Evolutionary conservation across 2,113 vertebrate species (phyloP), one percentile per base, ranked within the genome.

Genomic region (Nycticorax nycticorax): DNA sequence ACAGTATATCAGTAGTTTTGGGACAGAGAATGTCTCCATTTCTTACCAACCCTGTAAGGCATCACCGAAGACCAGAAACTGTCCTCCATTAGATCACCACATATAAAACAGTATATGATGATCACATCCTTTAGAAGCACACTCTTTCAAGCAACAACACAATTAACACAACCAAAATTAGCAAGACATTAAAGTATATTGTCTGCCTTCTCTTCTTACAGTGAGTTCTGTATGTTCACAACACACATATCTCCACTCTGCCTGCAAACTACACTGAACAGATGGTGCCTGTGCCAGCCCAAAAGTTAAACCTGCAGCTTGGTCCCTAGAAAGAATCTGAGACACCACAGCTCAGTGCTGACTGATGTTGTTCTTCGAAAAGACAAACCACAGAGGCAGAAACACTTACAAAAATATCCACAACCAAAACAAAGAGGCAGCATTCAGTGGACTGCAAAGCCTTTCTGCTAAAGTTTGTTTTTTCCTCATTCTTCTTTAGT

Each of bases 291-390:
- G 62, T 78, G 37, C 41, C 50, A 81, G 47, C 43, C 86, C 72
- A 91, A 93, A 95, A 95, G 60, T 81, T 91, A 93, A 96, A 95
- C 72, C 88, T 91, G 86, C 28, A 84, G 63, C 33, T 89, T 96
- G 95, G 81, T 92, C 83, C 68, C 56, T 86, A 55, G 93, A 89
- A 97, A 92, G 72, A 95, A 71, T 81, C 50, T 91, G 86, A 93
- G 59, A 88, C 47, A 50, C 37, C n/a, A 67, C 72, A 77, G 15
- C 33, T 96, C 79, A 71, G 32, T 39, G 30, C 50, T 91, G 83
- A 45, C 64, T 96, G 72, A 92, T 95, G 63, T 86, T 91, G 72
- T 93, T 92, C 92, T 92, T 93, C 88, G 79, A 94, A 93, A 93
- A 75, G 64, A 96, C 37, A 91, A 91, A 89, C 50, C 73, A 95